A percentile compares a stretch with the other conserved stretches of the same genome.
phyloP scores from a whole-genome alignment of 2,797 vertebrate genomes.

The Otolemur crassicaudatus region DNA sequence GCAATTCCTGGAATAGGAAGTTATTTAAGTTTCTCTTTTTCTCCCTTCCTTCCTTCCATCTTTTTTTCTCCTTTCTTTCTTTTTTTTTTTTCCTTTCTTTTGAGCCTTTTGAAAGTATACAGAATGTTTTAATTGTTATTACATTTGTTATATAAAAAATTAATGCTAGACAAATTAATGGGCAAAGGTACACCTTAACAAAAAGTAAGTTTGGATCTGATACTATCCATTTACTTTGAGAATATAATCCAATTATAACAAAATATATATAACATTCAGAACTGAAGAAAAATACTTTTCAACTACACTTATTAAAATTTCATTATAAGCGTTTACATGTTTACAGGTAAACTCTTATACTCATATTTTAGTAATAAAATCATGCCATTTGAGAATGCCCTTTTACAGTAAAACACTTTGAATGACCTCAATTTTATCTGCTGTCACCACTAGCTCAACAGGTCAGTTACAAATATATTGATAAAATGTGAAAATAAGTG shows the following conservation, averaged over 20 bases:
- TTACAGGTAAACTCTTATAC: background rate
- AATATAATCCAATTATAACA: background rate
- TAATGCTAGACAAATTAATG: background rate
- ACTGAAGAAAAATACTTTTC: background rate
- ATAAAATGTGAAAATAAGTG: background rate
- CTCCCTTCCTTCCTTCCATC: background rate
- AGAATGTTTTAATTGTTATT: background rate
- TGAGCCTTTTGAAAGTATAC: background rate
- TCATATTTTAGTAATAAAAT: background rate
- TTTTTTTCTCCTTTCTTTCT: background rate
- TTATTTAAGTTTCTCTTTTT: background rate
- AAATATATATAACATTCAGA: background rate
- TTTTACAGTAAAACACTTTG: background rate
- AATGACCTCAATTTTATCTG: background rate
- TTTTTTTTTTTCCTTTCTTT: background rate
- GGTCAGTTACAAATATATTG: background rate
- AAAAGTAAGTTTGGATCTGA: background rate
- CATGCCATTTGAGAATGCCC: background rate
- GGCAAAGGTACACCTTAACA: background rate
- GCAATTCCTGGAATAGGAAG: background rate
- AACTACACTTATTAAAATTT: background rate
- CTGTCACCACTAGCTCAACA: background rate
- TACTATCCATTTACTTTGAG: background rate
- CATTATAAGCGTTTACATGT: background rate
- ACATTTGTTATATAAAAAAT: background rate